Conservation (phyloP, 2,797 vertebrate species). For the Danio jaintianensis region DNA sequence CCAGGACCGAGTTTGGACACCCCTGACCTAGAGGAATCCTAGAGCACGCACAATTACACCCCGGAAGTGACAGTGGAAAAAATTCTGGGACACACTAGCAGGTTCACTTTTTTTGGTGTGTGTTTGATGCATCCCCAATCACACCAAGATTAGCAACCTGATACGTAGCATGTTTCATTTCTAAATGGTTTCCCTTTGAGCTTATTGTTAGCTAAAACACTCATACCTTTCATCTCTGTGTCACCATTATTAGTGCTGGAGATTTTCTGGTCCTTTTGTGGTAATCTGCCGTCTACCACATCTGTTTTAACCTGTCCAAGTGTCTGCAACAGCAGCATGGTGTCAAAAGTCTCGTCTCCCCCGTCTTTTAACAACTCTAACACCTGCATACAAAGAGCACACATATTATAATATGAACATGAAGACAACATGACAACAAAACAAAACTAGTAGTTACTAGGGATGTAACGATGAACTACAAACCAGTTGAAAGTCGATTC, state of each 20-base stretch:
- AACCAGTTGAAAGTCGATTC: too few relatives aligned
- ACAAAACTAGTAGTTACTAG: too few relatives aligned
- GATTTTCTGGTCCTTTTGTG: neutral
- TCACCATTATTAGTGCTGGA: neutral
- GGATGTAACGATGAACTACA: too few relatives aligned
- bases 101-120: too few relatives aligned
- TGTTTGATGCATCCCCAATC: neutral
- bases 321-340: slow-evolving; percentile 84
- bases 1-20: too few relatives aligned
- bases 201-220: neutral
- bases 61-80: too few relatives aligned
- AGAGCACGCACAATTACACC: too few relatives aligned
- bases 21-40: too few relatives aligned
- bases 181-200: neutral
- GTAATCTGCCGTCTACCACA: slow-evolving; percentile 78
- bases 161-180: neutral
- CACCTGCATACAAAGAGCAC: slow-evolving; percentile 34
- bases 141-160: neutral
- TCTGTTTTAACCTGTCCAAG: slow-evolving; percentile 91
- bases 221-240: slow-evolving; percentile 53
- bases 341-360: slow-evolving; percentile 81
- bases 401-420: neutral
- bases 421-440: too few relatives aligned
- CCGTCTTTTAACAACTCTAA: slow-evolving; percentile 86
- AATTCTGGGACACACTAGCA: too few relatives aligned